Conservation (phyloP, 1,140 invertebrate genomes). For the Pseudomyrmex sp. region DNA sequence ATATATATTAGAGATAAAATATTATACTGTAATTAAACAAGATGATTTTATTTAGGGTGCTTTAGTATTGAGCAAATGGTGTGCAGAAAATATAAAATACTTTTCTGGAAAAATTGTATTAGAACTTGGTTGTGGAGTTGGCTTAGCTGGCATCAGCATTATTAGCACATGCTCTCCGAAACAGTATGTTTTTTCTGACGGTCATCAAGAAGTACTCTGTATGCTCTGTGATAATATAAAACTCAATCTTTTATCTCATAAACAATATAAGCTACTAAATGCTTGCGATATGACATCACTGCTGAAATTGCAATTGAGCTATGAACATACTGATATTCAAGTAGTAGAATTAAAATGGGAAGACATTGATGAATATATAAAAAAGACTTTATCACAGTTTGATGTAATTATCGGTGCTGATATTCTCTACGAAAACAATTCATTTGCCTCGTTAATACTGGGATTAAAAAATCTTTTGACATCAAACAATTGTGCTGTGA, state of each 20-base stretch:
- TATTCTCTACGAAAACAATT: conserved; percentile 84
- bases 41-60: conserved; percentile 34
- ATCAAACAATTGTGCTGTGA: conserved; percentile 76
- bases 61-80: conserved; percentile 85
- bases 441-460: conserved; percentile 80
- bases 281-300: conserved; percentile 33
- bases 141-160: conserved; percentile 85
- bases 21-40: not conserved
- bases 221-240: conserved; percentile 83
- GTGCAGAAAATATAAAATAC: conserved; percentile 79
- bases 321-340: conserved; percentile 72
- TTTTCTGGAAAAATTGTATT: conserved; percentile 84
- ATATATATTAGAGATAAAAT: not conserved
- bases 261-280: conserved; percentile 34
- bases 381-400: conserved; percentile 68
- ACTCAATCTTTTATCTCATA: conserved; percentile 77
- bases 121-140: conserved; percentile 87
- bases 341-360: conserved; percentile 85
- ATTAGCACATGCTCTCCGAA: conserved; percentile 83
- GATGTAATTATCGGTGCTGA: conserved; percentile 86
- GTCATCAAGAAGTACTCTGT: conserved; percentile 84
- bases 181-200: conserved; percentile 85
- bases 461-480: conserved; percentile 81
- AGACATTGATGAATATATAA: conserved; percentile 78
- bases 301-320: conserved; percentile 62